Percentiles rank a stretch among this genome's conserved stretches.
Conservation (phyloP, 2,888 invertebrate species). For the Drosophila picticornis region DNA sequence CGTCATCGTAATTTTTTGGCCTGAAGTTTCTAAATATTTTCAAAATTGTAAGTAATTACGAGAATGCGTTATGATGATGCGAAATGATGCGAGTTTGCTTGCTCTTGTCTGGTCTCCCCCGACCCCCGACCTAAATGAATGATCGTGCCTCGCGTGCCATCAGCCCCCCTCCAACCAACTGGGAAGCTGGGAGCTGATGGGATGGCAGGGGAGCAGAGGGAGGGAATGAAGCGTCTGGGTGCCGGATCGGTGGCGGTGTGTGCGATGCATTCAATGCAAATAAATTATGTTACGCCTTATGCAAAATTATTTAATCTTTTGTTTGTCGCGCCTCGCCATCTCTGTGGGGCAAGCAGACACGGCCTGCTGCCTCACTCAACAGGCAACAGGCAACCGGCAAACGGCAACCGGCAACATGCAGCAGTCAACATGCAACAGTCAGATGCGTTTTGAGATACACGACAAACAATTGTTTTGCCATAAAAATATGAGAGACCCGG, state of each 20-base stretch:
- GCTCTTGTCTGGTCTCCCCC: constrained; percentile 9
- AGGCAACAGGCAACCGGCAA: not conserved
- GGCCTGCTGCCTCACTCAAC: constrained; percentile 1
- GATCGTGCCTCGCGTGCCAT: not conserved
- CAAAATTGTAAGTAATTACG: constrained; percentile 84
- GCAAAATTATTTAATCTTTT: constrained; percentile 83
- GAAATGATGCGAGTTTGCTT: constrained; percentile 75
- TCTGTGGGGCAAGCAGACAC: constrained; percentile 24
- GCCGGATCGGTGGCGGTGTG: constrained; percentile 79
- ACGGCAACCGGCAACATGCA: not conserved
- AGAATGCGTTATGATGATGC: constrained; percentile 81
- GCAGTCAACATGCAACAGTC: not conserved
- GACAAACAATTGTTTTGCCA: constrained; percentile 76
- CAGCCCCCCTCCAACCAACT: not conserved
- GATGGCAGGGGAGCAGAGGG: no score
- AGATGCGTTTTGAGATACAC: constrained; percentile 6
- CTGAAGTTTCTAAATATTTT: constrained; percentile 82
- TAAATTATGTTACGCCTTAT: constrained; percentile 82
- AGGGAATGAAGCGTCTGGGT: constrained; percentile 34
- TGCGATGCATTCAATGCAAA: constrained; percentile 82
- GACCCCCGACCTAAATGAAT: not conserved
- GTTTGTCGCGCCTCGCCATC: constrained; percentile 75
- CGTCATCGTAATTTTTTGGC: constrained; percentile 45
- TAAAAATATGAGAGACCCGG: constrained; percentile 75
- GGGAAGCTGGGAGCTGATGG: not conserved